Conservation (phyloP, 2,888 invertebrate genomes). For the Ochropleura leucogaster region DNA sequence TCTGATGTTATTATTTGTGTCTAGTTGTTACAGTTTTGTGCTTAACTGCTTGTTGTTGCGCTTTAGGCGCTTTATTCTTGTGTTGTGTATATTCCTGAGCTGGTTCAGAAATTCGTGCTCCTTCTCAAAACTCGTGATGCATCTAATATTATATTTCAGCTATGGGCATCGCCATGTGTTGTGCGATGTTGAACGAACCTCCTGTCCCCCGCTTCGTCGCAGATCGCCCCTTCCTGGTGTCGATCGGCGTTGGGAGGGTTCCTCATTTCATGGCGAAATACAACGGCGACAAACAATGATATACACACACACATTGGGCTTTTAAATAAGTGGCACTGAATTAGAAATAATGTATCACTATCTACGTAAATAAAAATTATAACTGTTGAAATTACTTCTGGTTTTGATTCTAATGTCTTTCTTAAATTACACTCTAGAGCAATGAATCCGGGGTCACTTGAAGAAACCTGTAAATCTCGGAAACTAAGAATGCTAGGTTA, state of each 20-base stretch:
- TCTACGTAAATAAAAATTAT: conserved; percentile 7
- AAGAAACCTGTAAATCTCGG: too few relatives aligned
- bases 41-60: conserved; percentile 10
- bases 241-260: conserved; percentile 25
- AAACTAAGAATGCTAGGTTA: too few relatives aligned
- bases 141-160: conserved; percentile 47
- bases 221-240: conserved; percentile 47
- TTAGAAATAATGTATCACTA: neutral
- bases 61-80: neutral
- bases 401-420: conserved; percentile 21
- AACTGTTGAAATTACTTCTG: neutral
- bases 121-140: conserved; percentile 22
- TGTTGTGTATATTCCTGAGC: too few relatives aligned
- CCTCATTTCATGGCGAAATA: conserved; percentile 73
- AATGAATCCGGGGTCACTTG: too few relatives aligned
- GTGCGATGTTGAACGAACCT: conserved; percentile 29
- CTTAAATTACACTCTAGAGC: too few relatives aligned
- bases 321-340: neutral
- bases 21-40: neutral
- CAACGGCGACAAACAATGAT: conserved; percentile 55
- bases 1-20: neutral
- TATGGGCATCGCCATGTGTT: conserved; percentile 27
- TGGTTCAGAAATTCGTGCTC: neutral
- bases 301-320: neutral
- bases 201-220: conserved; percentile 72